Base-by-base conservation (phyloP, 2,113 vertebrate genomes). In the Aspidoscelis tigris region DNA sequence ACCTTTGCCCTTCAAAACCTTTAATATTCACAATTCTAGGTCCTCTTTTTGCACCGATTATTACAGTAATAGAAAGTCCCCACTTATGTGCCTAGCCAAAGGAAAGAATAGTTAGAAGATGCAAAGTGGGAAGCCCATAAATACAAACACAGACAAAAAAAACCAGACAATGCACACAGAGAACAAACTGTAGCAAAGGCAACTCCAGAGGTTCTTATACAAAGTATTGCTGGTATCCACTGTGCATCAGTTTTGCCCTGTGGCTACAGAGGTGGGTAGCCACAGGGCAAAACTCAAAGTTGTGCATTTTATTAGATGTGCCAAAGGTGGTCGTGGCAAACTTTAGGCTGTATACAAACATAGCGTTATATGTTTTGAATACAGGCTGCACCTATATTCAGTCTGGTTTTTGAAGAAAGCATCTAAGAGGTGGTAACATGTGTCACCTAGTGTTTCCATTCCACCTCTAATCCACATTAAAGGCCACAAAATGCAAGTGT, bases 181-280 rank as follows among this genome's bases (percentile, higher is more conserved):
- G 43, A n/a, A 33, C n/a, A 26, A 53, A 22, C 84, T 84, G 55
- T 44, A n/a, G 80, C 71, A 74, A 80, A 79, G 86, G 66, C 69
- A 44, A 1, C 82, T 18, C 68, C 18, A 5, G 33, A 33, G 14
- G 20, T 77, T 77, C 50, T 11, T 7, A 9, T 81, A 22, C n/a
- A 33, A 73, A 81, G 33, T 39, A 1, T 73, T 22, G 7, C 55
- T 43, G 3, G 7, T 73, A 41, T 43, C 70, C 12, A 12, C 47
- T 53, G 44, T 3, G 10, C 7, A 21, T n/a, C 24, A 53, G 44
- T 69, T 80, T 53, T 1, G 14, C 0, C 1, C 53, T 26, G 69
- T 8, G 9, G 76, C 7, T 64, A 43, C 33, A 24, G 22, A 43
- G 33, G 5, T 58, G 47, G 33, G 9, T 50, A n/a, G n/a, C n/a